Evolutionary conservation across 1,140 invertebrate genomes (phyloP), one percentile per base, ranked within the genome.

Genomic region (Orchesella cincta): DNA sequence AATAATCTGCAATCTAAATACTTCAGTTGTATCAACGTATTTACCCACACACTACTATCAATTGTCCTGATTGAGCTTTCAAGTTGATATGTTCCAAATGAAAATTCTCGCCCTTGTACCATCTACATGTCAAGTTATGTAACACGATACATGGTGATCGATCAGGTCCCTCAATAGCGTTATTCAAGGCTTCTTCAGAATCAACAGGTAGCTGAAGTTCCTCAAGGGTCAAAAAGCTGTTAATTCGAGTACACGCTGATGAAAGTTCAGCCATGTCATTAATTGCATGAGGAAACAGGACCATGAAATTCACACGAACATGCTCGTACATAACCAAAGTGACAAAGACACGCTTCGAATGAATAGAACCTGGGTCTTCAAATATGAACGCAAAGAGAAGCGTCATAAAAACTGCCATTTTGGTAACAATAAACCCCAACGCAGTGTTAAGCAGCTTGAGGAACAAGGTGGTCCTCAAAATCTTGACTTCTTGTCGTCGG

Each of bases 241-340:
- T 8, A 31, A 71, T 71, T 33, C 67, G 8, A 8, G 3, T 71
- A 16, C 29, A 31, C 23, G 67, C 8, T 8, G 8, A 8, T 12
- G 26, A 12, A 8, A 71, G 18, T 26, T 71, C 67, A 28, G 67
- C 67, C 29, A 71, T 2, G 34, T 71, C 67, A 71, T 34, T 14
- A 31, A 36, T 36, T 33, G 29, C 67, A 3, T 36, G 67, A 18
- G 67, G 29, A 36, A 71, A 71, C 16, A 71, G 67, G 12, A 8
- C 5, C 34, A 36, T 36, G 3, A 26, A 31, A 23, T 71, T 71
- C 3, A 71, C 14, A 5, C 67, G 12, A 29, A 71, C 67, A 23
- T 71, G 67, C 29, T 71, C 67, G 23, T 71, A 71, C 12, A 71
- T 5, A 8, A 71, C 29, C 29, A 71, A 36, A 28, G 67, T 71